Evolutionary conservation across 2,113 vertebrate species (phyloP).

Genomic region (Campylorhamphus procurvoides): DNA sequence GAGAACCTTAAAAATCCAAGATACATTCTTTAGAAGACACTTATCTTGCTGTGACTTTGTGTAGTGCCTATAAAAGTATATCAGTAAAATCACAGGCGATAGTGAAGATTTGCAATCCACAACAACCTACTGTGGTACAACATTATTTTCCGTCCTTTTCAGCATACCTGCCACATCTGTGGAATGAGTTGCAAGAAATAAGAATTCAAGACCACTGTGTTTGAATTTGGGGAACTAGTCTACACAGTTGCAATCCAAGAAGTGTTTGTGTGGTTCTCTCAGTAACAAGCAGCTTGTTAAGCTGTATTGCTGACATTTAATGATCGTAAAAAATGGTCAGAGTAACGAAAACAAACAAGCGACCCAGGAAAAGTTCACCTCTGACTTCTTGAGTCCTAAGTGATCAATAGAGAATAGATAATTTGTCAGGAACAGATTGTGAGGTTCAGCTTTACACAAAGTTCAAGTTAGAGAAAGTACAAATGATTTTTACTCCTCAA

Average conservation of each 20-base stretch:
- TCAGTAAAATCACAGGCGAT: background rate
- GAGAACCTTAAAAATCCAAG: background rate
- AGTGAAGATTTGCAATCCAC: background rate
- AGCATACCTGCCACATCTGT: background rate
- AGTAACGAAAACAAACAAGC: constrained; percentile 1
- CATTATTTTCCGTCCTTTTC: background rate
- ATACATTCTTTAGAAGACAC: background rate
- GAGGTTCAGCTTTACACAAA: background rate
- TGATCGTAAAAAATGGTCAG: background rate
- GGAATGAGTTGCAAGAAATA: background rate
- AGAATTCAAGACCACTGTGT: background rate
- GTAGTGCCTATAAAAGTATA: background rate
- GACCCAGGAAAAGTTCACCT: background rate
- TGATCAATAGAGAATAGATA: background rate
- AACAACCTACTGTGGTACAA: rapidly evolving
- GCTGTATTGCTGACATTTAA: background rate
- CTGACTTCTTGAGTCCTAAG: background rate
- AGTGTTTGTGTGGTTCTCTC: background rate
- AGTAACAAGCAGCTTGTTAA: background rate
- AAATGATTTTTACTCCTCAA: background rate
- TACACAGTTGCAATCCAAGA: background rate
- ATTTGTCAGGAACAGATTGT: background rate
- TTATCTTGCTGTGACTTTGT: background rate
- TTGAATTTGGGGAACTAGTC: background rate
- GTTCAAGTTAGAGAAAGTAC: background rate